Percentiles rank a stretch among this genome's conserved stretches.
phyloP scores from a whole-genome alignment of 2,888 invertebrate species.

The Andrena praecox region DNA sequence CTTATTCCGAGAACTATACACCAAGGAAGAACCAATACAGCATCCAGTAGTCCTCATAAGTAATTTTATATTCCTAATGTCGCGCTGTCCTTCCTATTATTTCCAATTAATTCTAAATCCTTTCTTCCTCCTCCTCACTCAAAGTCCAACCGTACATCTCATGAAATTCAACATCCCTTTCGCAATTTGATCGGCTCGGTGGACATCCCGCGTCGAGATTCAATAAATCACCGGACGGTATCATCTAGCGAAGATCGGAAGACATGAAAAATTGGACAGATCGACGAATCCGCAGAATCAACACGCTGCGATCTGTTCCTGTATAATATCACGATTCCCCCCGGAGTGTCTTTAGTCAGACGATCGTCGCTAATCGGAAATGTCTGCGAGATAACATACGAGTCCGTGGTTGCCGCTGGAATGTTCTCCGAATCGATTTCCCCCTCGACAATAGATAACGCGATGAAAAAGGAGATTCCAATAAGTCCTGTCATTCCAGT shows the following conservation, averaged over 20 bases:
- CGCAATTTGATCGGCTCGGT: background rate
- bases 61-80: background rate
- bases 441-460: constrained; percentile 18
- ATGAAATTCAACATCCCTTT: background rate
- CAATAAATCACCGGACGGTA: constrained; percentile 11
- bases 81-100: background rate
- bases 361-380: constrained; percentile 1
- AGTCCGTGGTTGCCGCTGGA: background rate
- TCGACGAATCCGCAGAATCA: background rate
- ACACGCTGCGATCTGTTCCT: background rate
- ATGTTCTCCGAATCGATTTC: constrained; percentile 21
- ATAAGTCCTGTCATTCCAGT: constrained; percentile 4
- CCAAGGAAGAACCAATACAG: background rate
- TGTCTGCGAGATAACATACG: constrained; percentile 1
- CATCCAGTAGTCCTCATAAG: background rate
- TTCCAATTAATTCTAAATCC: background rate
- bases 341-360: constrained; percentile 1
- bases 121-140: background rate
- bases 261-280: constrained; percentile 6
- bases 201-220: background rate
- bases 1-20: background rate
- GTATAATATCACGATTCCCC: background rate
- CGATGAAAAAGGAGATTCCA: constrained; percentile 15
- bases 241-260: background rate
- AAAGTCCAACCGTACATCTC: background rate